Conservation (phyloP, 2,797 vertebrate genomes). For the Chrosomus eos region DNA sequence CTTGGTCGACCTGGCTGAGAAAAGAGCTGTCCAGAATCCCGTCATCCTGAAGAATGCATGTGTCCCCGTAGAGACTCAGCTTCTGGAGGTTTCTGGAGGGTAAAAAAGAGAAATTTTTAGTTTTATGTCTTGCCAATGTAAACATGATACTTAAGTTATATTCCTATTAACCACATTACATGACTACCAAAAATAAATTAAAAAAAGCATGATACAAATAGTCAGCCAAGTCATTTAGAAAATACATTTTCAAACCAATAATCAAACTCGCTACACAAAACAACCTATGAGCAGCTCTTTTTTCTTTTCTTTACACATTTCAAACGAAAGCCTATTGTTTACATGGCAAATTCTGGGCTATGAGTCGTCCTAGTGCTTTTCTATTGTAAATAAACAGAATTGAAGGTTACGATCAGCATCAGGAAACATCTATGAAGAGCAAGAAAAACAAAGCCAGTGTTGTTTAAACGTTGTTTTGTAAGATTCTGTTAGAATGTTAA, state of each 20-base stretch:
- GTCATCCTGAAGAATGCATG: conserved; percentile 91
- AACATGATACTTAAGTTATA: too few species aligned
- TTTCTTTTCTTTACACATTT: not conserved
- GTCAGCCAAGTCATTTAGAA: not conserved
- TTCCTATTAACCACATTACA: too few species aligned
- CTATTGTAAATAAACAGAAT: conserved; percentile 10
- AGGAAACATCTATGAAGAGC: conserved; percentile 26
- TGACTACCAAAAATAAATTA: not conserved
- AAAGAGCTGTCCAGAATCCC: conserved; percentile 88
- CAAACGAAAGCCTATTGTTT: conserved; percentile 24
- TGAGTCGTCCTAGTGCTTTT: conserved; percentile 10
- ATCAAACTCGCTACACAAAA: not conserved
- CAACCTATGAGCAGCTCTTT: conserved; percentile 1
- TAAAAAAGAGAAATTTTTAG: not conserved
- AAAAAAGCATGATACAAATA: not conserved
- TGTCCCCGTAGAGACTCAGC: conserved; percentile 94
- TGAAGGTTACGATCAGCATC: conserved; percentile 8
- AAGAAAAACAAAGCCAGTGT: conserved; percentile 23
- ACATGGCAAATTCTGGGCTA: not conserved
- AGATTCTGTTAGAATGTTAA: not conserved
- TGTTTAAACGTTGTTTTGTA: conserved; percentile 19
- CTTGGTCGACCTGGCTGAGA: conserved; percentile 91
- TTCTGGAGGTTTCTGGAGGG: conserved; percentile 90
- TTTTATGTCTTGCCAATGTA: not conserved
- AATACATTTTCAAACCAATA: not conserved